Percentiles rank a stretch among this genome's conserved stretches.
These are phyloP conservation scores for Apomyelois bistriatella DNA, from an alignment of 2,888 invertebrate genomes.

Conservation along the genomic window DNA sequence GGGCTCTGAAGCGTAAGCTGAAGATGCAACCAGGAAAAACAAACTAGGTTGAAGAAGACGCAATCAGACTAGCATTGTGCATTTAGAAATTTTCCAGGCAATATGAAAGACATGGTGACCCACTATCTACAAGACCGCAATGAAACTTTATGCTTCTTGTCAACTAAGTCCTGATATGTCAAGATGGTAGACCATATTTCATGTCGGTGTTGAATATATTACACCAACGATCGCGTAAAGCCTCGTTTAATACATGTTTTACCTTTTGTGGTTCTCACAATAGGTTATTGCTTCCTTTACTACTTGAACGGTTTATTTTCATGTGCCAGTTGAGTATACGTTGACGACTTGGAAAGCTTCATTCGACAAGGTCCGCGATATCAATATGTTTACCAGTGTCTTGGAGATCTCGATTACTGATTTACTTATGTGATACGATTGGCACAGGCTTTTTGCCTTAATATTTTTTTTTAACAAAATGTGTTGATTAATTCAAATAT, in stretches of 20 bases:
- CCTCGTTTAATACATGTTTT: conserved; percentile 1
- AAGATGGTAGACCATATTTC: conserved; percentile 8
- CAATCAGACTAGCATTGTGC: too few species aligned
- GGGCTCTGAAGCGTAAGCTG: too few species aligned
- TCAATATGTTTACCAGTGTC: neutral
- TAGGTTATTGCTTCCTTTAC: conserved; percentile 9
- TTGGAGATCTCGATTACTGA: too few species aligned
- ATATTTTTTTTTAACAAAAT: too few species aligned
- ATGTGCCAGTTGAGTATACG: neutral
- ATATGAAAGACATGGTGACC: too few species aligned
- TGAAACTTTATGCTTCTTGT: neutral
- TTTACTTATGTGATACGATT: too few species aligned
- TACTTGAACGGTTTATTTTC: conserved; percentile 1
- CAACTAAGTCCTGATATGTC: conserved; percentile 1
- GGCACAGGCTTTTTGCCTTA: too few species aligned
- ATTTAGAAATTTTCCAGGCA: too few species aligned
- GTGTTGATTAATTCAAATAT: too few species aligned
- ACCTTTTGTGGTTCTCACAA: conserved; percentile 5
- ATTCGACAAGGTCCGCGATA: neutral
- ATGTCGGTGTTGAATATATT: neutral
- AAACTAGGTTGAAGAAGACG: too few species aligned
- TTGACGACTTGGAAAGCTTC: neutral
- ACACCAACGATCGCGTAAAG: neutral
- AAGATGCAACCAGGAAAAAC: too few species aligned
- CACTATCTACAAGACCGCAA: neutral